Evolutionary conservation across 2,113 vertebrate genomes (phyloP).

Genomic region (Lagopus leucura): DNA sequence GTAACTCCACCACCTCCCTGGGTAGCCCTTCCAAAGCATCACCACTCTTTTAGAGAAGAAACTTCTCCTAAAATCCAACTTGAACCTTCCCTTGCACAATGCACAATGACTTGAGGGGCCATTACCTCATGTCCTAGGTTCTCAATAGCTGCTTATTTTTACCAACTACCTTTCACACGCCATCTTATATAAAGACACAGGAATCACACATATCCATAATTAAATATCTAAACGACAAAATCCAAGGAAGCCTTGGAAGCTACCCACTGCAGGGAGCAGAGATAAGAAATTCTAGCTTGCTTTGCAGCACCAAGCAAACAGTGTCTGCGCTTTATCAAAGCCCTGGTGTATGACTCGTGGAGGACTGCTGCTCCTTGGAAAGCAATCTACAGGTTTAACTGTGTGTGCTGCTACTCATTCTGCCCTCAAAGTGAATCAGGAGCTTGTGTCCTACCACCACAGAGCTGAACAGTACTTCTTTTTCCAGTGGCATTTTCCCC

Average conservation of each 20-base stretch:
- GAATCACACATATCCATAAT: neutral
- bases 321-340: neutral
- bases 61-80: too few species aligned
- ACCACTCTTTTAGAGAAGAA: too few species aligned
- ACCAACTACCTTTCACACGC: neutral
- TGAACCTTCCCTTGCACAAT: too few species aligned
- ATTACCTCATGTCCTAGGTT: neutral
- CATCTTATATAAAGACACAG: neutral
- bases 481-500: neutral
- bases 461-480: neutral
- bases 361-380: neutral
- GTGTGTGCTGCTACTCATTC: accelerated
- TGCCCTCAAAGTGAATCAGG: neutral
- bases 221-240: neutral
- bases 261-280: accelerated
- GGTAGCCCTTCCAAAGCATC: too few species aligned
- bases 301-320: neutral
- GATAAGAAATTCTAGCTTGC: neutral
- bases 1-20: too few species aligned
- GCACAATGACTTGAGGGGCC: too few species aligned
- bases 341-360: neutral
- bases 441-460: accelerated
- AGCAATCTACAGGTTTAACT: neutral
- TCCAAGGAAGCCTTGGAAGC: neutral
- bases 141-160: neutral